Conservation (phyloP, 2,888 invertebrate genomes). For the Marronus borbonicus region DNA sequence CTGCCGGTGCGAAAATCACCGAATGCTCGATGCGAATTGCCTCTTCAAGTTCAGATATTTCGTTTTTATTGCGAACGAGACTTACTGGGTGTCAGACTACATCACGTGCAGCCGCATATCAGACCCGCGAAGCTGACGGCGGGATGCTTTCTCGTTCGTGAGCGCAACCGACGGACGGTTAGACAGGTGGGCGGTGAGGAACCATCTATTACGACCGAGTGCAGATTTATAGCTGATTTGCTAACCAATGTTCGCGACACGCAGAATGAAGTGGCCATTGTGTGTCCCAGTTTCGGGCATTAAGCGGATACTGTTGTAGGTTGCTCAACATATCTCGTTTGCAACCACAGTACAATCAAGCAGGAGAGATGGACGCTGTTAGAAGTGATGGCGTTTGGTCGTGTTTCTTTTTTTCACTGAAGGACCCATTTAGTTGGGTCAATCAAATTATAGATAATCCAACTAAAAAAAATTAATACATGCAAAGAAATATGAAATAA, state of each 20-base stretch:
- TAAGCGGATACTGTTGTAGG: not conserved
- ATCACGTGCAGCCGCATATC: conserved; percentile 61
- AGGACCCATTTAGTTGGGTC: no score
- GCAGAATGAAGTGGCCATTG: conserved; percentile 67
- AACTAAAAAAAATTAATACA: no score
- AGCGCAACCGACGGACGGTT: conserved; percentile 60
- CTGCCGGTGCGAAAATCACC: no score
- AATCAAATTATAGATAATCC: no score
- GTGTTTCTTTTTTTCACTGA: no score
- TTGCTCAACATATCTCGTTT: not conserved
- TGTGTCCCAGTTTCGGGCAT: conserved; percentile 56
- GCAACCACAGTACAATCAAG: not conserved
- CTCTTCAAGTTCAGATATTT: conserved; percentile 26
- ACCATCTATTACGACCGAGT: conserved; percentile 64
- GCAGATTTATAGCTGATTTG: conserved; percentile 69
- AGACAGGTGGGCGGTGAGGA: conserved; percentile 62
- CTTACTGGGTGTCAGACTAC: conserved; percentile 34
- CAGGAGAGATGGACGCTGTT: not conserved
- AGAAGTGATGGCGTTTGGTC: not conserved
- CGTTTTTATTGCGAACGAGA: conserved; percentile 47
- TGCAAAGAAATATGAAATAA: no score
- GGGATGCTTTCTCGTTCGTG: conserved; percentile 60
- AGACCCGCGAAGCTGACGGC: conserved; percentile 50
- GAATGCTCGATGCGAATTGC: no score
- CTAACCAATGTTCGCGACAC: conserved; percentile 67